Conservation (phyloP, 2,888 invertebrate genomes). For the Brachypterus glaber region DNA sequence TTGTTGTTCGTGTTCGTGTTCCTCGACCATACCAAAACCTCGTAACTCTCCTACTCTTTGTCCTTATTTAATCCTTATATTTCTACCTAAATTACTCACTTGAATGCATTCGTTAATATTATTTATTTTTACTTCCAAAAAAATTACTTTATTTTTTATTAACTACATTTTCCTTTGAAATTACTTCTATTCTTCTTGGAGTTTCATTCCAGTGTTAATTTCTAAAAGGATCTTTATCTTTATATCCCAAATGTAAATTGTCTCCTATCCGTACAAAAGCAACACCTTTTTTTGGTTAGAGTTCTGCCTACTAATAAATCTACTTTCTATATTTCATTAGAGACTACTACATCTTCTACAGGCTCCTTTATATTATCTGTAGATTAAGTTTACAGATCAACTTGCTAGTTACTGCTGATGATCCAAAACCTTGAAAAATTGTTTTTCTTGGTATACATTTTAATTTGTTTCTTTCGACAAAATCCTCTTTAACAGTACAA, state of each 20-base stretch:
- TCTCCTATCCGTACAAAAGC: slow-evolving; percentile 4
- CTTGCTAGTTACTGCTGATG: neutral
- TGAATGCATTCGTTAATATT: too few species aligned
- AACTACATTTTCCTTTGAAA: too few species aligned
- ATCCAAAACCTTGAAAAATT: slow-evolving; percentile 1
- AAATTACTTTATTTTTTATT: slow-evolving; percentile 1
- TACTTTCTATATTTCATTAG: slow-evolving; percentile 1
- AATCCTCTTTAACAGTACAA: slow-evolving; percentile 1
- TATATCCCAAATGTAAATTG: neutral
- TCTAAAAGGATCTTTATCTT: neutral
- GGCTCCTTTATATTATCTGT: neutral
- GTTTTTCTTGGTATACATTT: neutral
- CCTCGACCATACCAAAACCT: neutral
- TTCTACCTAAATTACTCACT: neutral
- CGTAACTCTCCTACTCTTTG: neutral
- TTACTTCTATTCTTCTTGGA: neutral
- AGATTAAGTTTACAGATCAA: neutral
- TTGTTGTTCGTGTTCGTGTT: too few species aligned
- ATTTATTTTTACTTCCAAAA: slow-evolving; percentile 3
- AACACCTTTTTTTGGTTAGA: slow-evolving; percentile 2
- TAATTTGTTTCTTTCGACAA: neutral
- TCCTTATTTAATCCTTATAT: neutral
- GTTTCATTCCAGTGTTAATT: neutral
- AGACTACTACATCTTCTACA: neutral
- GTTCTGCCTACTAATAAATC: slow-evolving; percentile 3